These are phyloP conservation scores for Glaucidium brasilianum DNA, from an alignment of 2,113 vertebrate genomes.

Conservation along the genomic window DNA sequence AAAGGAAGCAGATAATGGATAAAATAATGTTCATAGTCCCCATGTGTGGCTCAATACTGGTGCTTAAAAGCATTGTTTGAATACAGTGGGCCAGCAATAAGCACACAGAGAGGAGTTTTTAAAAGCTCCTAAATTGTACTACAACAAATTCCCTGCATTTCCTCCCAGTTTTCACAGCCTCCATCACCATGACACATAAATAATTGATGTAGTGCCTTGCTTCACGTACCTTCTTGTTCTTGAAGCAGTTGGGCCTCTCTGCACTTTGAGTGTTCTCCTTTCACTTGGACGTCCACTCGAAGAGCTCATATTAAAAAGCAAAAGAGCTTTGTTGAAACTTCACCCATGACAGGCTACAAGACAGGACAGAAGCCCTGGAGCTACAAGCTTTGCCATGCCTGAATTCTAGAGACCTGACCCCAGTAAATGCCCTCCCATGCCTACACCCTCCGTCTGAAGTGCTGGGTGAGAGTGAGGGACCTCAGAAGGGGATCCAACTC, in stretches of 20 bases:
- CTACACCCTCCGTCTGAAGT: background rate
- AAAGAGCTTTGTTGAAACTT: background rate
- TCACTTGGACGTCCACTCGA: background rate
- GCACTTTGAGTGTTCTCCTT: background rate
- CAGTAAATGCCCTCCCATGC: background rate
- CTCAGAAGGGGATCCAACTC: background rate
- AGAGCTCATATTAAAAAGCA: background rate
- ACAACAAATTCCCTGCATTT: background rate
- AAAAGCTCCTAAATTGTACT: background rate
- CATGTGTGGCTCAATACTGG: background rate
- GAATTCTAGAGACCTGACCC: background rate
- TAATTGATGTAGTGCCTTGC: background rate
- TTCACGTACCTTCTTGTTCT: background rate
- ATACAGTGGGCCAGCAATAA: background rate
- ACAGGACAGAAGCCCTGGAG: background rate
- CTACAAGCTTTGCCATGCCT: background rate
- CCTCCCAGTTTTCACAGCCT: background rate
- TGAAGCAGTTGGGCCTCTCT: background rate
- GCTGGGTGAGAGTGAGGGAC: accelerated
- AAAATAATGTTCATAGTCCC: background rate
- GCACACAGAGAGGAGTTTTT: background rate
- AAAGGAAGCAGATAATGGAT: background rate
- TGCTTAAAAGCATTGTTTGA: background rate
- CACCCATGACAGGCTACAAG: background rate
- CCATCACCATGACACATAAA: background rate